Percentiles rank a stretch among this genome's conserved stretches.
phyloP scores from a whole-genome alignment of 2,888 invertebrate genomes.

The Andrena fulva region DNA sequence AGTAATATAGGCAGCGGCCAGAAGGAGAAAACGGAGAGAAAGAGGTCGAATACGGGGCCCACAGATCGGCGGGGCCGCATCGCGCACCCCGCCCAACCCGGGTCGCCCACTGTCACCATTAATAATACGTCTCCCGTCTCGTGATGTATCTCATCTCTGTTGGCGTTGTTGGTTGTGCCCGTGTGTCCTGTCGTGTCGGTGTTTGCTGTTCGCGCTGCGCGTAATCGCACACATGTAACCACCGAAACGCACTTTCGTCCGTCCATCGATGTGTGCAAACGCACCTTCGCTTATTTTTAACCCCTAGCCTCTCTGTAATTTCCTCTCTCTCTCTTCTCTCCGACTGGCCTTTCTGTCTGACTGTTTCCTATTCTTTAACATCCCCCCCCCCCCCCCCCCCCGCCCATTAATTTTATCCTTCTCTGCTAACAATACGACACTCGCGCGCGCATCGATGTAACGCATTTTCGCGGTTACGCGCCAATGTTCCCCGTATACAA shows the following conservation, averaged over 20 bases:
- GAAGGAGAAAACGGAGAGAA: slow-evolving; percentile 11
- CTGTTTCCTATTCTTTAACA: background rate
- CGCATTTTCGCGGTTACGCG: slow-evolving; percentile 16
- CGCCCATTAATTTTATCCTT: background rate
- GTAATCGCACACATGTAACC: slow-evolving; percentile 9
- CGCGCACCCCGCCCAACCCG: slow-evolving; percentile 83
- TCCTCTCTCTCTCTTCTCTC: slow-evolving; percentile 23
- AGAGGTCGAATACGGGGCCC: slow-evolving; percentile 63
- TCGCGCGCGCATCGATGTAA: background rate
- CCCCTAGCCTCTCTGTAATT: slow-evolving; percentile 28
- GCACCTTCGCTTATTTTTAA: slow-evolving; percentile 33
- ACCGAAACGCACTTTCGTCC: background rate
- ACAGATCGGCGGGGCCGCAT: slow-evolving; percentile 74
- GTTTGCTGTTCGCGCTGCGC: slow-evolving; percentile 58
- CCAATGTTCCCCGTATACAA: slow-evolving; percentile 49
- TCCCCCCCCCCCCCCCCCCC: background rate
- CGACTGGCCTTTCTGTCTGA: slow-evolving; percentile 10
- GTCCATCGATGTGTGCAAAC: too few relatives aligned
- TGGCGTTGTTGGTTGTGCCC: slow-evolving; percentile 69
- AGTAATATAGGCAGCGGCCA: slow-evolving; percentile 45
- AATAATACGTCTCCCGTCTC: slow-evolving; percentile 85
- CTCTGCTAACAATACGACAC: background rate
- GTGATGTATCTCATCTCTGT: slow-evolving; percentile 84
- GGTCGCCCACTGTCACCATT: slow-evolving; percentile 85
- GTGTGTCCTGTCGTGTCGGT: slow-evolving; percentile 64